Conservation (phyloP, 2,113 vertebrate genomes). For the Myocastor coypus region DNA sequence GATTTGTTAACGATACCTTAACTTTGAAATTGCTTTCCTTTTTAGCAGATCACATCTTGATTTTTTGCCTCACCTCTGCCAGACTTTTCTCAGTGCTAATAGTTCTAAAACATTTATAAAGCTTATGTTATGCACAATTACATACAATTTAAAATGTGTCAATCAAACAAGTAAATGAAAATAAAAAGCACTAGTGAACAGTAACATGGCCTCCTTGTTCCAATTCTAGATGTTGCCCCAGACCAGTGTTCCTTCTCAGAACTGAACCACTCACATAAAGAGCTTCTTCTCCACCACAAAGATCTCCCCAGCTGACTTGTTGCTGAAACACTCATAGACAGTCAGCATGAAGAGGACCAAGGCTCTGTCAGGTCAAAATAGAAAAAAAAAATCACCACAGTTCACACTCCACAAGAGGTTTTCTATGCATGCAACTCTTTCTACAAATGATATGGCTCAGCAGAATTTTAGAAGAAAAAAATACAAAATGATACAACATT, state of each 20-base stretch:
- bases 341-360: slow-evolving; percentile 95
- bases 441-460: background rate
- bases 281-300: slow-evolving; percentile 95
- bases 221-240: background rate
- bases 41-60: background rate
- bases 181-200: background rate
- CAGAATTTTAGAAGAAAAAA: too few relatives aligned
- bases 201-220: background rate
- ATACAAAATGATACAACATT: too few relatives aligned
- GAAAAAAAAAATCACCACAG: background rate
- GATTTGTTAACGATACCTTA: background rate
- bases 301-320: slow-evolving; percentile 93
- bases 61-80: background rate
- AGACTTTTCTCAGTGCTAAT: background rate
- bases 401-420: background rate
- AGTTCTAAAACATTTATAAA: background rate
- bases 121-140: background rate
- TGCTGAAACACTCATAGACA: slow-evolving; percentile 95
- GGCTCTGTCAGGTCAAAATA: slow-evolving; percentile 84
- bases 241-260: background rate
- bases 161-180: background rate
- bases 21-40: background rate
- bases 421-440: background rate
- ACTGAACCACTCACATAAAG: slow-evolving; percentile 90
- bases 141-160: background rate